These are phyloP conservation scores for Meloidogyne exigua DNA, from an alignment of 1,140 invertebrate genomes.

Conservation along the genomic window DNA sequence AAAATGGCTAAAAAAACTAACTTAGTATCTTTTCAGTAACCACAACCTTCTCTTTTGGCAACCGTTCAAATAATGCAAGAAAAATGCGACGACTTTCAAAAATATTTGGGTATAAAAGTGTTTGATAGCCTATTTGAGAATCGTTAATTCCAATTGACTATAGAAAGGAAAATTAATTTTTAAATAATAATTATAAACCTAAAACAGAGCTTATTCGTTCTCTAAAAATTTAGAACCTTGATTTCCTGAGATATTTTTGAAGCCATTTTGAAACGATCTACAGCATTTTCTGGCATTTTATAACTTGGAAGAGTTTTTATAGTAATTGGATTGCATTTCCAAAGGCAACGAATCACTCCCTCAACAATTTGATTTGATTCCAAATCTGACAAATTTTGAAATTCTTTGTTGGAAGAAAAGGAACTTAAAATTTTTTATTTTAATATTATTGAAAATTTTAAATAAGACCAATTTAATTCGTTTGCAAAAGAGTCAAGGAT, in stretches of 20 bases:
- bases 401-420: constrained; percentile 17
- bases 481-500: constrained; percentile 30
- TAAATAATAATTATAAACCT: background rate
- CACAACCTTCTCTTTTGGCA: constrained; percentile 31
- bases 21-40: constrained; percentile 24
- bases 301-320: constrained; percentile 19
- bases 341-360: constrained; percentile 31
- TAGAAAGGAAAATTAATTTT: constrained; percentile 25
- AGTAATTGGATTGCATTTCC: constrained; percentile 30
- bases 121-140: constrained; percentile 33
- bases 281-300: constrained; percentile 32
- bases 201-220: too few relatives aligned
- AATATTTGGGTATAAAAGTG: constrained; percentile 35
- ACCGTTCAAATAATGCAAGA: constrained; percentile 31
- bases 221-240: constrained; percentile 20
- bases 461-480: constrained; percentile 30
- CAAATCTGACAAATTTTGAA: constrained; percentile 8
- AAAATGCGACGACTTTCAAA: constrained; percentile 35
- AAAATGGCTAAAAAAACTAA: constrained; percentile 21
- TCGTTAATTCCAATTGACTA: constrained; percentile 33
- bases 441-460: background rate
- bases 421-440: constrained; percentile 21
- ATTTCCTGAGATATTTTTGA: constrained; percentile 23
- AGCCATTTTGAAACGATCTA: constrained; percentile 31
- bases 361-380: constrained; percentile 29